A percentile compares a stretch with the other conserved stretches of the same genome.
phyloP scores from a whole-genome alignment of 2,113 vertebrate species.

The Arenaria interpres region DNA sequence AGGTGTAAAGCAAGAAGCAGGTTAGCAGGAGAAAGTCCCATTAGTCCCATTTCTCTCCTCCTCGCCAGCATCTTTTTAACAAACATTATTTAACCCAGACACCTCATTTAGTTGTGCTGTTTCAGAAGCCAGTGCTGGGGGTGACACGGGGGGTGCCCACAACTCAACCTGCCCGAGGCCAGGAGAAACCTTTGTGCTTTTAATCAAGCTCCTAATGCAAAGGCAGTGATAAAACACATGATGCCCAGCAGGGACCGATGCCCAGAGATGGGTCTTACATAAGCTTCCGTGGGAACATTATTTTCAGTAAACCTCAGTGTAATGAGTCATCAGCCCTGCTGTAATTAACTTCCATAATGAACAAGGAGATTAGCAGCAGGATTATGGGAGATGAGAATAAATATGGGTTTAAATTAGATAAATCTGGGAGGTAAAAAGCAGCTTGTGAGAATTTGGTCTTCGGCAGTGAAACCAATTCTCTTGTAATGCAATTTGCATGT shows the following conservation, averaged over 20 bases:
- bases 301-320: conserved; percentile 15
- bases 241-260: neutral
- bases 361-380: conserved; percentile 32
- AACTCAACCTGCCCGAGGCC: neutral
- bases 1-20: rapidly evolving
- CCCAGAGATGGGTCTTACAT: conserved; percentile 22
- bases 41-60: no score
- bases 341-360: conserved; percentile 58
- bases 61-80: neutral
- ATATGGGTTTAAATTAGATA: conserved; percentile 4
- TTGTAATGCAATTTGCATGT: neutral
- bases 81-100: rapidly evolving
- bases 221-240: neutral
- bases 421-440: neutral
- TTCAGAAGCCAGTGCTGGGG: neutral
- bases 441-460: neutral
- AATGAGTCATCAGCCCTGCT: conserved; percentile 51
- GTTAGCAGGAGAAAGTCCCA: no score
- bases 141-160: neutral
- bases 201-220: neutral
- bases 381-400: conserved; percentile 24
- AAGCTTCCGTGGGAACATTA: conserved; percentile 33
- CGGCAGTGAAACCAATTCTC: neutral
- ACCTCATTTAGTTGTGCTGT: neutral
- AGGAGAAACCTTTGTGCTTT: neutral